Evolutionary conservation across 2,797 vertebrate genomes (phyloP).

Genomic region (Falco biarmicus): DNA sequence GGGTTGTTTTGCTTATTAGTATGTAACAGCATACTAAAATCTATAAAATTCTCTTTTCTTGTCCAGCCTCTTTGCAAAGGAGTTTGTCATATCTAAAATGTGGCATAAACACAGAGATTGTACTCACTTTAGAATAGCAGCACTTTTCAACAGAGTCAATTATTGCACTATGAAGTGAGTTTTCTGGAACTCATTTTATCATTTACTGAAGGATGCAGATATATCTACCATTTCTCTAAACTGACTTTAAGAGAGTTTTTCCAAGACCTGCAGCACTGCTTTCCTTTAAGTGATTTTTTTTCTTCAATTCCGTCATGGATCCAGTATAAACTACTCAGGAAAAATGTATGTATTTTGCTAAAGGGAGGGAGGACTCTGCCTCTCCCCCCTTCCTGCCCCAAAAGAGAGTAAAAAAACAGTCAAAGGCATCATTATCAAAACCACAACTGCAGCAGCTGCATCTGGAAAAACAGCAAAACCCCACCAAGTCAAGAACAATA

Average conservation of each 20-base stretch:
- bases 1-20: background rate
- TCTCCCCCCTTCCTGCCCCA: background rate
- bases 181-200: background rate
- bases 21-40: background rate
- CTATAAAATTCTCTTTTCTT: background rate
- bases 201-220: background rate
- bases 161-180: background rate
- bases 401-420: background rate
- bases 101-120: background rate
- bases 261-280: background rate
- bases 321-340: background rate
- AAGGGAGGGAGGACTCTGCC: background rate
- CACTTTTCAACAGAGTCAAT: background rate
- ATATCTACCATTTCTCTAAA: background rate
- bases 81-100: background rate
- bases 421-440: background rate
- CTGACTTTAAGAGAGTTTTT: background rate
- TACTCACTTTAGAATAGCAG: background rate
- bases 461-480: background rate
- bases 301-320: background rate
- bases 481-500: background rate
- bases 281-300: conserved; percentile 12
- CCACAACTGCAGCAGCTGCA: background rate
- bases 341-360: background rate
- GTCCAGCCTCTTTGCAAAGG: background rate